phyloP scores from a whole-genome alignment of 2,888 invertebrate species.

The Adelphocoris suturalis region DNA sequence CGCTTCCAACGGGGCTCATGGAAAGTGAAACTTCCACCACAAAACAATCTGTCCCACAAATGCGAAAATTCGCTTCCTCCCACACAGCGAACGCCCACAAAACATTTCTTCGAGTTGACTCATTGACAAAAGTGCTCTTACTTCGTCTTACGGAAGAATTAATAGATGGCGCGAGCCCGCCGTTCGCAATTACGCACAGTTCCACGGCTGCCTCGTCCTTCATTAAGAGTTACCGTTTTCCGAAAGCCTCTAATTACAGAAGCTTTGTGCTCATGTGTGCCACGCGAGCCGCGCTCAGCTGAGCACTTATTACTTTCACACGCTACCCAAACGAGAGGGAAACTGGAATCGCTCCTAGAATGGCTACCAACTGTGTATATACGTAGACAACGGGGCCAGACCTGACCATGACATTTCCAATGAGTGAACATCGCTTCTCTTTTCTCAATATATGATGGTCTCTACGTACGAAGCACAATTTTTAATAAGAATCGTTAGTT shows the following conservation, averaged over 20 bases:
- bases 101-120: neutral
- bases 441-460: no score
- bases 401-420: neutral
- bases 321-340: conserved; percentile 35
- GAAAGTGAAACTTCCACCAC: neutral
- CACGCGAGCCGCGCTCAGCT: conserved; percentile 19
- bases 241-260: conserved; percentile 42
- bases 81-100: neutral
- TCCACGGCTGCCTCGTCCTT: conserved; percentile 5
- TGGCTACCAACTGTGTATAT: neutral
- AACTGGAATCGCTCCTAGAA: conserved; percentile 21
- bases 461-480: no score
- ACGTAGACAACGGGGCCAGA: neutral
- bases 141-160: conserved; percentile 30
- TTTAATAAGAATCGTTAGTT: no score
- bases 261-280: conserved; percentile 50
- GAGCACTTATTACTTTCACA: conserved; percentile 46
- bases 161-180: neutral
- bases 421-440: neutral
- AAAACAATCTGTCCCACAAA: neutral
- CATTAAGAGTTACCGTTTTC: conserved; percentile 52
- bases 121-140: conserved; percentile 5
- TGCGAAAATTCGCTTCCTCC: neutral
- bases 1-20: neutral
- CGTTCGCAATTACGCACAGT: conserved; percentile 35